These are phyloP conservation scores for Lichenostomus cassidix DNA, from an alignment of 2,113 vertebrate species.

Conservation along the genomic window DNA sequence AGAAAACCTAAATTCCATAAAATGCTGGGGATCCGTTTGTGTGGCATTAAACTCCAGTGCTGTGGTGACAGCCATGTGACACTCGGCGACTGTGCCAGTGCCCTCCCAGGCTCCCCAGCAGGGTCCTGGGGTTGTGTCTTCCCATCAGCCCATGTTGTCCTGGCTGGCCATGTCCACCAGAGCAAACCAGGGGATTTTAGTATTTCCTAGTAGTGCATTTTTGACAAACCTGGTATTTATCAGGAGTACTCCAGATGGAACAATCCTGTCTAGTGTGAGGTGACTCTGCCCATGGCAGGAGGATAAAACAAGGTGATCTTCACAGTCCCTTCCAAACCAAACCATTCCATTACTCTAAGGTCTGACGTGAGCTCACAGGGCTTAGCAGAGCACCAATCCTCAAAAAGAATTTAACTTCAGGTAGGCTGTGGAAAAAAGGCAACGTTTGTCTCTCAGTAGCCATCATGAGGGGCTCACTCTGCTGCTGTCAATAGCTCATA, in stretches of 20 bases:
- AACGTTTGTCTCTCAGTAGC: background rate
- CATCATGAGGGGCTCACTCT: slow-evolving; percentile 35
- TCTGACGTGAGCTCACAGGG: background rate
- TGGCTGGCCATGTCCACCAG: accelerated
- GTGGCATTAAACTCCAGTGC: background rate
- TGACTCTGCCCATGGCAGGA: background rate
- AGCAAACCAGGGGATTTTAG: accelerated
- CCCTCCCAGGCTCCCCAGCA: accelerated
- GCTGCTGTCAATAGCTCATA: slow-evolving; percentile 69
- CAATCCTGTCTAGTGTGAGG: accelerated
- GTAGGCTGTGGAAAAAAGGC: background rate
- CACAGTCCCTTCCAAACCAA: background rate
- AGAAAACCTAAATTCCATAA: slow-evolving; percentile 24
- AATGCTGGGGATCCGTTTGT: background rate
- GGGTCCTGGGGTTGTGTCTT: background rate
- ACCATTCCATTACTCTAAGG: accelerated
- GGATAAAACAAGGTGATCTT: background rate
- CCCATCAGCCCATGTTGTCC: accelerated
- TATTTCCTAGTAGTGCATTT: background rate
- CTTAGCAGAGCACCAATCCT: background rate
- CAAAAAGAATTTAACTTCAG: slow-evolving; percentile 31
- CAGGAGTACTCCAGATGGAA: too few species aligned
- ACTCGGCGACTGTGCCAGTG: accelerated
- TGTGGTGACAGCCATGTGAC: accelerated
- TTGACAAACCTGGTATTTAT: accelerated